Conservation (phyloP, 2,888 invertebrate species). For the Pandemis heparana region DNA sequence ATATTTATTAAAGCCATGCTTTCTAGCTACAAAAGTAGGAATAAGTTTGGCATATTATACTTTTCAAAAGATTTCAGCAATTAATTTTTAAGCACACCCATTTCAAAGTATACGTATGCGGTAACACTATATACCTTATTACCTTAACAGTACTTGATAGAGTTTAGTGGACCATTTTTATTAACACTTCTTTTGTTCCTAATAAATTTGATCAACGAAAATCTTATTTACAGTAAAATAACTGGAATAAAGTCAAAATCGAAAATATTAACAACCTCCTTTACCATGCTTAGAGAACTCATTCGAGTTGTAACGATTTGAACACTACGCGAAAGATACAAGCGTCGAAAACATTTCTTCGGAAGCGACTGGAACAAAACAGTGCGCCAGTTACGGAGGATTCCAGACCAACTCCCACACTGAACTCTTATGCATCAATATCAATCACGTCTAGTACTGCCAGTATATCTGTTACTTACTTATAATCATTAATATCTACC, state of each 20-base stretch:
- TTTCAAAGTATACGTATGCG: conserved; percentile 68
- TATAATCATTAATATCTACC: conserved; percentile 58
- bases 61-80: conserved; percentile 56
- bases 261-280: conserved; percentile 52
- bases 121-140: conserved; percentile 60
- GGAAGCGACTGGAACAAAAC: conserved; percentile 24
- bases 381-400: conserved; percentile 17
- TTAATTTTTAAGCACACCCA: conserved; percentile 65
- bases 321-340: conserved; percentile 41
- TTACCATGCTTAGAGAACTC: conserved; percentile 42
- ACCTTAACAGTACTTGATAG: conserved; percentile 75
- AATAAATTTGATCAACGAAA: conserved; percentile 72
- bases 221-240: conserved; percentile 69
- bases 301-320: conserved; percentile 41
- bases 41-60: conserved; percentile 74
- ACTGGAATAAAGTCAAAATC: conserved; percentile 57
- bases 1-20: conserved; percentile 73
- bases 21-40: conserved; percentile 67
- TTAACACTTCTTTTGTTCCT: conserved; percentile 68
- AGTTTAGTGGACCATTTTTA: conserved; percentile 81
- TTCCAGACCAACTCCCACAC: conserved; percentile 10
- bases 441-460: conserved; percentile 55
- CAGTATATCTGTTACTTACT: conserved; percentile 63
- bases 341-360: conserved; percentile 27
- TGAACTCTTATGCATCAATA: conserved; percentile 17